Conservation (phyloP, 2,113 vertebrate genomes). For the Merops nubicus region DNA sequence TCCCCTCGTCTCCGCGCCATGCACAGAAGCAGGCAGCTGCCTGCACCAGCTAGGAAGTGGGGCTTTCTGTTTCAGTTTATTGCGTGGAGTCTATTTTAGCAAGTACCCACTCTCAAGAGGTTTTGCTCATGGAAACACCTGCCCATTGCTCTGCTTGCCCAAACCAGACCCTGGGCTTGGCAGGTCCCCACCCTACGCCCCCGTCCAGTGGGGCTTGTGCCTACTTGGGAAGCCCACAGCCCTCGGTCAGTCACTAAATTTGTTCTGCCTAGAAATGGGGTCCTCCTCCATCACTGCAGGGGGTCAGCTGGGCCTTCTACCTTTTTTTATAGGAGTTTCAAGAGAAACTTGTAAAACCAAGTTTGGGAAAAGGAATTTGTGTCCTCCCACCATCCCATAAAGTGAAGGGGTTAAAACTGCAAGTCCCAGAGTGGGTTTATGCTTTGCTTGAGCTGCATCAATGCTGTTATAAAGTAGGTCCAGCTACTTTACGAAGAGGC, state of each 20-base stretch:
- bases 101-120: not conserved
- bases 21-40: not conserved
- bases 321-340: not conserved
- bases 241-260: not conserved
- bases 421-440: not conserved
- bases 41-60: not conserved
- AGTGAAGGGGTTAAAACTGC: not conserved
- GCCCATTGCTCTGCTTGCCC: not conserved
- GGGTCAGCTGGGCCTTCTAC: not conserved
- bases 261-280: not conserved
- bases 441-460: fast-evolving
- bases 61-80: not conserved
- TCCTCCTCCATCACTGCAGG: not conserved
- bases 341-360: not conserved
- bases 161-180: not conserved
- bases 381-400: fast-evolving
- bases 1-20: fast-evolving
- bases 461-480: not conserved
- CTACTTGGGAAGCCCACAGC: fast-evolving
- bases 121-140: slow-evolving; percentile 23
- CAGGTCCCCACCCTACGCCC: not conserved
- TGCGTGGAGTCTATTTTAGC: not conserved
- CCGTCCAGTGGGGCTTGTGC: fast-evolving
- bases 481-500: not conserved
- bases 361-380: not conserved